Base-by-base conservation (phyloP, 2,113 vertebrate species). In the Hippocampus abdominalis region DNA sequence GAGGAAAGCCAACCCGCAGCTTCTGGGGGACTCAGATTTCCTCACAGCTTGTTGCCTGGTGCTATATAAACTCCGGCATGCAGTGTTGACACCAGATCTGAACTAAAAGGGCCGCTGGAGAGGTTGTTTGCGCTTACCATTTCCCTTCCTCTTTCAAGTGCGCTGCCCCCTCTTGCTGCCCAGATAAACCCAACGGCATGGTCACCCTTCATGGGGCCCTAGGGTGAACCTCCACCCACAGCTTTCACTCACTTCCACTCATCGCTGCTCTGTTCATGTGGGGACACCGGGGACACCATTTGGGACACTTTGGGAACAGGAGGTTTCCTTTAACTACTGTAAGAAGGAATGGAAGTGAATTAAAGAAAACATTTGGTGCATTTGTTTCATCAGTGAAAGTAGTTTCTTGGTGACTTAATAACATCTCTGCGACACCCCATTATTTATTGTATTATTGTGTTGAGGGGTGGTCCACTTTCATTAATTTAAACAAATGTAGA, bases 61-160 rank as follows among this genome's bases (percentile, higher is more conserved):
- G 90, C 92, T 92, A 92, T 92, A 92, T 93, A 93, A 93, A 93
- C 90, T 91, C 90, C 91, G 92, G 92, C 90, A 93, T 92, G 92
- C 68, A 74, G 86, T 80, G 79, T 73, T 78, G 88, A 92, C 86
- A 93, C 84, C 79, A 73, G 86, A 92, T 91, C 89, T 72, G 73
- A 69, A 73, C 90, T 90, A 76, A 92, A 92, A 92, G 91, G 77
- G 74, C 90, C 86, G 85, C 90, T 67, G 53, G 77, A 83, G 86
- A 84, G 79, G 84, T 80, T 90, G 87, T 88, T 84, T 74, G 78
- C 77, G 73, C 85, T 82, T 73, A 78, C 71, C 65, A 69, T 80
- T 81, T 84, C 83, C 81, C 62, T 54, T 81, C 76, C 77, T 85
- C 84, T 85, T 82, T 82, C 81, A 86, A 85, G 81, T 88, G 70